Evolutionary conservation across 2,888 invertebrate genomes (phyloP), one percentile per base, ranked within the genome.

Genomic region (Agriotes lineatus): DNA sequence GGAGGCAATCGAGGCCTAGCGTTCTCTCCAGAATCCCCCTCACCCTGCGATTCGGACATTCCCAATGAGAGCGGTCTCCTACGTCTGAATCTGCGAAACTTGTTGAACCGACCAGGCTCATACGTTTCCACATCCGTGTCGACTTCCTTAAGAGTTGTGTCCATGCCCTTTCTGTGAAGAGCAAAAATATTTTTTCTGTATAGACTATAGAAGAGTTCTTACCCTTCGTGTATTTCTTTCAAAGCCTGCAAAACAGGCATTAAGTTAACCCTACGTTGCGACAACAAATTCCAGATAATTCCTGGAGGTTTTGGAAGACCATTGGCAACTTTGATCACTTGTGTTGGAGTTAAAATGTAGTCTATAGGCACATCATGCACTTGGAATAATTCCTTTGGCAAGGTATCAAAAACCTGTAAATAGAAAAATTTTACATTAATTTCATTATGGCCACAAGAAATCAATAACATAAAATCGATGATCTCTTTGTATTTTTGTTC

Each of bases 291-390:
- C 96, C 96, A 96, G 78, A 92, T 87, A 37, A 96, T 90, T n/a
- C 93, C 93, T 35, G 82, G 81, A 1, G 95, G 95, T 74, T 92
- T 89, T 33, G 87, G 85, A 72, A 88, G 82, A 70, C 85, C 86
- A 58, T 87, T 86, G 58, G 85, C 82, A 61, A 91, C 88, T 73
- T 87, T 82, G 76, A 92, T 90, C 73, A 93, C 90, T 85, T 92
- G 90, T 9, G 92, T 93, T 25, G 95, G 95, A 6, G 96, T 96
- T 75, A 95, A 87, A 79, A 96, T 96, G 76, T 93, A 89, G 82
- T 96, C 96, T 57, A 96, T 91, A 56, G 94, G 93, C 18, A 95
- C 89, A 84, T 96, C 96, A 78, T 94, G 91, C 22, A 90, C 89
- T 75, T 91, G 89, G 79, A 96, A 94, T 79, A 96, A 82, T 65